Base-by-base conservation (phyloP, 2,888 invertebrate species). In the Lasius fuliginosus region DNA sequence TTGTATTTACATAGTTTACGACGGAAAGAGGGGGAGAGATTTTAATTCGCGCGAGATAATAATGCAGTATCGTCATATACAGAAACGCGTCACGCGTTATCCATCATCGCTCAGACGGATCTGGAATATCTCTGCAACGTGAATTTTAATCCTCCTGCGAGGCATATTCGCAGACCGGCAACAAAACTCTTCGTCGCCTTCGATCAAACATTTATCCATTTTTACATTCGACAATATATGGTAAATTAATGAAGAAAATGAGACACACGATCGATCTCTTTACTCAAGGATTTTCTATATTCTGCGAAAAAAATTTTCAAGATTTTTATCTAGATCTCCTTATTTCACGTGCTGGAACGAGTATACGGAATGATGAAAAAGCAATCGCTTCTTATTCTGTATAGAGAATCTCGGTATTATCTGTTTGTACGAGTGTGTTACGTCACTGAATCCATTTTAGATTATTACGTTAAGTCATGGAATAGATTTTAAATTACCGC, bases 1-100 rank as follows among this genome's bases (percentile, higher is more conserved):
- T 82, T 82, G 60, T 46, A 46, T 33, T 83, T 77, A 77, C 33
- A 62, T 68, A 58, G 27, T 83, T 83, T 83, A 83, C 30, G 60
- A 82, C 27, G 27, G 11, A 33, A 8, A 4, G 5, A 46, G 18
- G 12, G 6, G 6, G 6, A 6, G 4, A 49, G 36, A 60, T 42
- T 74, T 74, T 62, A 58, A 60, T 60, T 60, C 15, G 49, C 49
- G 18, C 18, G 71, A 79, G 46, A 79, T 71, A 71, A 46, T 62
- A 60, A 18, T 60, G n/a, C 33, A 36, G 40, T 67, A 23, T 49
- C 68, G 30, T 76, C 40, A 67, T 68, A 56, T 27, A 46, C 33
- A 4, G 27, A 33, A 33, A 71, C 8, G 9, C 40, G 15, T 18
- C 23, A 36, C 33, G 15, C 12, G 15, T 56, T 77, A 67, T 30